Conservation (phyloP, 2,888 invertebrate genomes). For the Acanthosepion esculentum region DNA sequence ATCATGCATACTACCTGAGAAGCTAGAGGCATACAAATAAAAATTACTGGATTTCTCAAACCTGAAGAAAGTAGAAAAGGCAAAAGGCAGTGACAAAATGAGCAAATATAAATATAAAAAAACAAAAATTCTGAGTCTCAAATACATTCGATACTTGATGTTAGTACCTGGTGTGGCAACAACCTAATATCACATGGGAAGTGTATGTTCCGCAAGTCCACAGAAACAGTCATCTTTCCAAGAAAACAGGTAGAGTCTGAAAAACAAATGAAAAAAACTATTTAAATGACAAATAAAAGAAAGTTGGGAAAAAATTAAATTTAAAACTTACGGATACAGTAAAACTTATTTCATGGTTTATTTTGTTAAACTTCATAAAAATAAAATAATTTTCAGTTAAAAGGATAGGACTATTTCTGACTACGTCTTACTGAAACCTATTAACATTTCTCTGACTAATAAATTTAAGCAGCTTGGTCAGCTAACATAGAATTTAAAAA, state of each 20-base stretch:
- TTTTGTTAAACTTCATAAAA: neutral
- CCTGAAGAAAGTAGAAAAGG: neutral
- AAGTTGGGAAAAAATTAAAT: no score
- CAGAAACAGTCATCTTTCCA: constrained; percentile 16
- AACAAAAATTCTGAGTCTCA: neutral
- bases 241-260: constrained; percentile 4
- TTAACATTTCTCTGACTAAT: no score
- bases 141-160: constrained; percentile 45
- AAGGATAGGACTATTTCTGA: neutral
- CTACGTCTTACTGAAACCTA: neutral
- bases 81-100: neutral
- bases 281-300: neutral
- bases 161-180: constrained; percentile 35
- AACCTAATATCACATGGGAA: neutral
- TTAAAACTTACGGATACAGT: neutral
- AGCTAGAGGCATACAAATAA: neutral
- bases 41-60: neutral
- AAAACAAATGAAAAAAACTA: constrained; percentile 23
- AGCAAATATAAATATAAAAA: neutral
- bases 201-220: neutral
- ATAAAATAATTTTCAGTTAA: neutral
- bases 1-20: neutral
- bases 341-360: neutral
- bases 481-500: no score
- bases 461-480: no score